Evolutionary conservation across 2,888 invertebrate genomes (phyloP).

Genomic region (Trichopoda pennipes): DNA sequence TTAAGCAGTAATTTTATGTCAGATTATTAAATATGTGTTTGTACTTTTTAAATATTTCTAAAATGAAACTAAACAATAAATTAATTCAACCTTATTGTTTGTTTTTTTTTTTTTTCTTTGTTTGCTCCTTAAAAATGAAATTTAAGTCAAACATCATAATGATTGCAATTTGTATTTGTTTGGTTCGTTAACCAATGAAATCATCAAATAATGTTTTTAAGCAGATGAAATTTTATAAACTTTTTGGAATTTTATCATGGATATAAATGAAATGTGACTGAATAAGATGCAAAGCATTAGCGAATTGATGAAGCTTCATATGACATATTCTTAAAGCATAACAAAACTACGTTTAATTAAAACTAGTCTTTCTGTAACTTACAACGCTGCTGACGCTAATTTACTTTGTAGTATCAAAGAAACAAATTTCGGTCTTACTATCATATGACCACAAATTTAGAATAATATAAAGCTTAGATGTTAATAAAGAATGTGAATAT

Average conservation of each 20-base stretch:
- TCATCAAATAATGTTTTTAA: conserved; percentile 38
- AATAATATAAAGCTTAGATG: too few species aligned
- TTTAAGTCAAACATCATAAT: conserved; percentile 43
- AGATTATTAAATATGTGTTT: not conserved
- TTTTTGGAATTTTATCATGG: not conserved
- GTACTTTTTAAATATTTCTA: not conserved
- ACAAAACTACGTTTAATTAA: too few species aligned
- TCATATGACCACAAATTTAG: too few species aligned
- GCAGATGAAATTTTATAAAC: conserved; percentile 12
- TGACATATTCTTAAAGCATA: not conserved
- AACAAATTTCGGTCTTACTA: too few species aligned
- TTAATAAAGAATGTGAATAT: too few species aligned
- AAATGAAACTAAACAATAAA: conserved; percentile 45
- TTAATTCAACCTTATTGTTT: conserved; percentile 62
- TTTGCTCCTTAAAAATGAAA: conserved; percentile 29
- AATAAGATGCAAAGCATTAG: not conserved
- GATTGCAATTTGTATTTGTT: conserved; percentile 20
- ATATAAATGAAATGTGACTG: conserved; percentile 5
- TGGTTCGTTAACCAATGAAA: conserved; percentile 49
- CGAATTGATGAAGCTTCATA: not conserved
- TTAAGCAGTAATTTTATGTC: conserved; percentile 22
- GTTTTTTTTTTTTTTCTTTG: conserved; percentile 43
- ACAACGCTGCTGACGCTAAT: too few species aligned
- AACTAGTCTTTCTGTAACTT: too few species aligned
- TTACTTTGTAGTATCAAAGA: too few species aligned